Conservation (phyloP, 2,113 vertebrate genomes). For the Laticauda colubrina region DNA sequence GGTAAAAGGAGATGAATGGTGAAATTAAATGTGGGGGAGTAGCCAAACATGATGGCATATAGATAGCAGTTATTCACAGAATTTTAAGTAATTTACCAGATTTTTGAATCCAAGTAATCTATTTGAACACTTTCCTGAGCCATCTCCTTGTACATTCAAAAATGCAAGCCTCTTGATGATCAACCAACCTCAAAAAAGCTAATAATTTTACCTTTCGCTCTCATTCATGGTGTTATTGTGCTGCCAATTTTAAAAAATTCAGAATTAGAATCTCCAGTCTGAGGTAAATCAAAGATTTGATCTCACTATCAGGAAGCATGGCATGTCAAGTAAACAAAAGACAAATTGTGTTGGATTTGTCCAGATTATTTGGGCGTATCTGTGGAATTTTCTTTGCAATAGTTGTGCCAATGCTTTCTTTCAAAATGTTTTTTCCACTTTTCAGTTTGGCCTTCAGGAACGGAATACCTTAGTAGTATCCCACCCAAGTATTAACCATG, state of each 20-base stretch:
- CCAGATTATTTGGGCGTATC: not conserved
- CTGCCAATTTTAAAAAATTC: not conserved
- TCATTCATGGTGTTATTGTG: not conserved
- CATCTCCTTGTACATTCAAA: not conserved
- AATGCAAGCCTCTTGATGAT: not conserved
- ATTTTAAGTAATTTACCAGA: not conserved
- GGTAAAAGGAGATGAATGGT: not conserved
- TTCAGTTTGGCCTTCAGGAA: not conserved
- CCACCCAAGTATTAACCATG: not conserved
- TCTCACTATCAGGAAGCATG: not conserved
- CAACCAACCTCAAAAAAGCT: not conserved
- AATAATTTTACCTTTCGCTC: not conserved
- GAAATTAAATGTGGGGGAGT: not conserved
- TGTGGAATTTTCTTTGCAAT: not conserved
- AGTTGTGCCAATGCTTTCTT: not conserved
- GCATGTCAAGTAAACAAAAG: not conserved
- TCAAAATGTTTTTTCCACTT: not conserved
- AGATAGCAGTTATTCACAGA: not conserved
- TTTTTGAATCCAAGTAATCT: not conserved
- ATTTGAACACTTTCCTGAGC: not conserved
- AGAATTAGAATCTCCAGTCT: not conserved
- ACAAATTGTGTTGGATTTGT: not conserved
- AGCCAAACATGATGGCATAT: not conserved
- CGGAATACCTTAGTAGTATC: not conserved
- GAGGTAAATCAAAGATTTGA: not conserved